Percentiles rank a stretch among this genome's conserved stretches.
Evolutionary conservation across 2,888 invertebrate genomes (phyloP).

Genomic region (Cephalotes varians): DNA sequence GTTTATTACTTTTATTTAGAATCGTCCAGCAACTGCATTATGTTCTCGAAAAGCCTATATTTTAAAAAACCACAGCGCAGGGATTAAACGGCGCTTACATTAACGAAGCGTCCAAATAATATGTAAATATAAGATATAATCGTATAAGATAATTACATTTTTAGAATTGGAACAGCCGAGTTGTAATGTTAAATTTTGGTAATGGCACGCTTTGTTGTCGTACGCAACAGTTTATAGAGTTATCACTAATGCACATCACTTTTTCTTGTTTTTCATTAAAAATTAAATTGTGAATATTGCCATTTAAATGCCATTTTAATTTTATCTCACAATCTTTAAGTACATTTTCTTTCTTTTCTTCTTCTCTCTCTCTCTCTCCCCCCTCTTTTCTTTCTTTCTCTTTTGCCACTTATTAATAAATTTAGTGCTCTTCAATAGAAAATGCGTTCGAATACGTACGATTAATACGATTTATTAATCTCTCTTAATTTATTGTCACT

Average conservation of each 20-base stretch:
- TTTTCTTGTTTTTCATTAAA: neutral
- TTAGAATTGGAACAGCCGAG: neutral
- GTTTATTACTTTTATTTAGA: neutral
- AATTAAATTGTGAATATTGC: neutral
- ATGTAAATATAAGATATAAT: conserved; percentile 44
- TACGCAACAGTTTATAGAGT: neutral
- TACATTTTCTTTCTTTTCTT: neutral
- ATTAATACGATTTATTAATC: conserved; percentile 30
- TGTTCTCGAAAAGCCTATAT: neutral
- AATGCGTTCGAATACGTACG: neutral
- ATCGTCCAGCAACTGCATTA: neutral
- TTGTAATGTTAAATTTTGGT: conserved; percentile 14
- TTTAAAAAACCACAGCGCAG: neutral
- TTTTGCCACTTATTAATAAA: neutral
- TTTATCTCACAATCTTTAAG: neutral
- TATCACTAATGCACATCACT: neutral
- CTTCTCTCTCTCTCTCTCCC: neutral
- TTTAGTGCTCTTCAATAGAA: neutral
- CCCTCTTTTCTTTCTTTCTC: neutral
- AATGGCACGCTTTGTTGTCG: conserved; percentile 23
- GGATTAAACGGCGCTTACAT: conserved; percentile 9
- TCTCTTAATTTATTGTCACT: conserved; percentile 36
- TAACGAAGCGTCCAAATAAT: neutral
- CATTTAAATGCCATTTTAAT: neutral
- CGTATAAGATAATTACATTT: conserved; percentile 9